Conservation (phyloP, 2,888 invertebrate species). For the Arge pagana region DNA sequence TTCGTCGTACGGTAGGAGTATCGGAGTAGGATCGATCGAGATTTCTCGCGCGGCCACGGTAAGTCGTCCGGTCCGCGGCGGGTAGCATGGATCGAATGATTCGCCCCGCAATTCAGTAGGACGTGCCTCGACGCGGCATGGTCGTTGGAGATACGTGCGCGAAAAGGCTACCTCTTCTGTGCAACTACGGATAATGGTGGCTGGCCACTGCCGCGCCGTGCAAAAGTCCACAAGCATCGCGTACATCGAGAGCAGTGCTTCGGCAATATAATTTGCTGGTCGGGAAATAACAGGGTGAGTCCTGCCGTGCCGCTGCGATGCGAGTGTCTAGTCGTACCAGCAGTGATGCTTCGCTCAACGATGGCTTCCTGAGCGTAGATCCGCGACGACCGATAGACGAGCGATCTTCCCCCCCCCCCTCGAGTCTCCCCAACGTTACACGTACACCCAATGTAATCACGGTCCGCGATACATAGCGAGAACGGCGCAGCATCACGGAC, state of each 20-base stretch:
- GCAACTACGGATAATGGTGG: conserved; percentile 37
- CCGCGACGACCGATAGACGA: no score
- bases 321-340: no score
- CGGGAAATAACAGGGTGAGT: conserved; percentile 54
- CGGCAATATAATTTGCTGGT: conserved; percentile 50
- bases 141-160: conserved; percentile 55
- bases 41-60: no score
- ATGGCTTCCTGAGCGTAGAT: no score
- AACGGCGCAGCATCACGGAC: no score
- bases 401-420: conserved; percentile 22
- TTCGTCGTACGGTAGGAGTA: no score
- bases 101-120: conserved; percentile 55
- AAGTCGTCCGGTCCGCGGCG: no score
- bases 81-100: conserved; percentile 44
- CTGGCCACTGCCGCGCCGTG: conserved; percentile 25
- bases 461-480: no score
- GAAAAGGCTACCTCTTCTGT: conserved; percentile 52
- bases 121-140: conserved; percentile 56
- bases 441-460: not conserved
- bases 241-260: conserved; percentile 49
- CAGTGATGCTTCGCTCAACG: no score
- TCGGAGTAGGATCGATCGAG: no score
- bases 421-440: conserved; percentile 16
- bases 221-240: conserved; percentile 40
- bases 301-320: conserved; percentile 4